phyloP scores from a whole-genome alignment of 2,888 invertebrate species.

The Harpagoxenus sublaevis region DNA sequence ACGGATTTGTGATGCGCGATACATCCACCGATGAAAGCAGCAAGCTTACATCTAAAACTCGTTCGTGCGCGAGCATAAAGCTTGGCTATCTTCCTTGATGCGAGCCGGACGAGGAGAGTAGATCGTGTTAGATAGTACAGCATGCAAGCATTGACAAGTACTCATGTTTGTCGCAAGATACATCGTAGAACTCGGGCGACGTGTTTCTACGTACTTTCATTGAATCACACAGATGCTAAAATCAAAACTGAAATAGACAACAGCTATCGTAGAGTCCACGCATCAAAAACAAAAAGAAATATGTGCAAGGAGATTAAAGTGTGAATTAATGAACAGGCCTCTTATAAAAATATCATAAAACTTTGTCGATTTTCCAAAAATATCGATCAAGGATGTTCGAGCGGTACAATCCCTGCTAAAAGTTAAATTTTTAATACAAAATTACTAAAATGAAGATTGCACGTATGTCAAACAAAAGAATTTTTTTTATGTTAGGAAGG shows the following conservation, averaged over 20 bases:
- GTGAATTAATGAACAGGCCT: neutral
- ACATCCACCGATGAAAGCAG: slow-evolving; percentile 45
- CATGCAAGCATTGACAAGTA: slow-evolving; percentile 66
- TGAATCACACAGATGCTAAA: neutral
- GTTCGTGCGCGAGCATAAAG: slow-evolving; percentile 54
- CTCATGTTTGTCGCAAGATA: slow-evolving; percentile 49
- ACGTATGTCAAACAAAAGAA: no score
- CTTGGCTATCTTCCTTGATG: slow-evolving; percentile 32
- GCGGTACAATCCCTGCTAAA: no score
- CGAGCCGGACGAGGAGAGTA: slow-evolving; percentile 40
- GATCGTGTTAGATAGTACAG: slow-evolving; percentile 29
- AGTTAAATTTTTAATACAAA: no score
- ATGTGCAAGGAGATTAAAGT: neutral
- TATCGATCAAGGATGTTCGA: neutral
- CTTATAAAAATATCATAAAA: neutral
- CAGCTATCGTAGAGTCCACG: no score
- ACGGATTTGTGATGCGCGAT: slow-evolving; percentile 62
- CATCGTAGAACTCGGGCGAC: slow-evolving; percentile 42
- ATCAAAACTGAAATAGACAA: neutral
- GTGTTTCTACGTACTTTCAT: neutral
- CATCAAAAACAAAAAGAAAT: neutral
- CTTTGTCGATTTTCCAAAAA: neutral
- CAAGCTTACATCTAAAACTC: slow-evolving; percentile 62
- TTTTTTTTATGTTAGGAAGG: no score
- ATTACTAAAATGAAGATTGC: no score